Evolutionary conservation across 2,113 vertebrate species (phyloP).

Genomic region (Heterochromis multidens): DNA sequence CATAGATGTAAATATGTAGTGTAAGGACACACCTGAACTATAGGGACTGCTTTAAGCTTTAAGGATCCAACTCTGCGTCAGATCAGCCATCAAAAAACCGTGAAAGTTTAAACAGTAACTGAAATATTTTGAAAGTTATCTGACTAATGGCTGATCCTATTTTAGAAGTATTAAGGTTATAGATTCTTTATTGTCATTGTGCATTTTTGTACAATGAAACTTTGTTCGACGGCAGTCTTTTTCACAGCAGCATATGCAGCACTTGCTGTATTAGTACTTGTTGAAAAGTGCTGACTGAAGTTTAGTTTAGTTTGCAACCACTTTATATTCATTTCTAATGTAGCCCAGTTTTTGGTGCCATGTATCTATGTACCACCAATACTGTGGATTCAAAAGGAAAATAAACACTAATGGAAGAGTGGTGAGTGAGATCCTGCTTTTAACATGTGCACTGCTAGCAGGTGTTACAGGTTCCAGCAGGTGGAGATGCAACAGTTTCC

Average conservation of each 20-base stretch:
- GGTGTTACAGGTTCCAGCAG: conserved; percentile 26
- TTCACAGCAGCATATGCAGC: no score
- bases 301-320: neutral
- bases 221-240: no score
- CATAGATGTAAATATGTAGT: neutral
- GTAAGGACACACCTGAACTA: neutral
- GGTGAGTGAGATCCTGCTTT: neutral
- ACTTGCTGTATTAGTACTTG: neutral
- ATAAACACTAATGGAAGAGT: neutral
- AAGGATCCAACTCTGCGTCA: neutral
- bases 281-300: no score
- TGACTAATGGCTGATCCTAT: neutral
- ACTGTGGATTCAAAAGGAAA: neutral
- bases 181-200: no score
- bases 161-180: neutral
- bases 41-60: accelerated
- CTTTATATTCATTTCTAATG: neutral
- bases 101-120: neutral
- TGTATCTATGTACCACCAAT: neutral
- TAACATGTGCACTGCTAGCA: neutral
- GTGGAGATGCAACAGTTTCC: conserved; percentile 38
- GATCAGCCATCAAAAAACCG: neutral
- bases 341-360: neutral
- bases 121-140: neutral
- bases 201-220: no score